These are phyloP conservation scores for Podarcis raffonei DNA, from an alignment of 2,113 vertebrate genomes.

Conservation along the genomic window DNA sequence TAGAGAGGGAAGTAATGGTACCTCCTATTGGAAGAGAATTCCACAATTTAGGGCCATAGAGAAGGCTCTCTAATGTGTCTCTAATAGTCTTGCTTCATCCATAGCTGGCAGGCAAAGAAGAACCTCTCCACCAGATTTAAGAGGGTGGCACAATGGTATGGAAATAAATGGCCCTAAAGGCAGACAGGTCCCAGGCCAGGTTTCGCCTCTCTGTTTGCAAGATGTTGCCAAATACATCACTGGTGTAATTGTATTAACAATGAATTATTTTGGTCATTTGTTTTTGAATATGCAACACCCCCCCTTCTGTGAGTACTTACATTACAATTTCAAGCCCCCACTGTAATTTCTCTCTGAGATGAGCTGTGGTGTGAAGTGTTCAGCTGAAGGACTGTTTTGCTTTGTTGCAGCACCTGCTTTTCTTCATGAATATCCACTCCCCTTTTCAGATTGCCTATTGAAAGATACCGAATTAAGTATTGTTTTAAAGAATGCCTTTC, in stretches of 20 bases:
- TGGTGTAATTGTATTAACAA: conserved; percentile 45
- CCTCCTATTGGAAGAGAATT: not conserved
- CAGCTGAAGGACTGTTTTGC: conserved; percentile 67
- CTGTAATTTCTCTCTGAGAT: conserved; percentile 65
- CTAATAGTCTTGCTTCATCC: too few species aligned
- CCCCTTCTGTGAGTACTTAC: too few species aligned
- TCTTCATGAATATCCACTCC: conserved; percentile 68
- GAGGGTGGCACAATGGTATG: too few species aligned
- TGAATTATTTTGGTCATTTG: conserved; percentile 54
- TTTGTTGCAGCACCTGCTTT: conserved; percentile 62
- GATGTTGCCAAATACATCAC: conserved; percentile 65
- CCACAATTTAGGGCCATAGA: not conserved
- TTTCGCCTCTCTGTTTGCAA: not conserved
- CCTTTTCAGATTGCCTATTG: conserved; percentile 65
- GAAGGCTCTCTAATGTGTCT: too few species aligned
- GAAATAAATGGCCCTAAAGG: too few species aligned
- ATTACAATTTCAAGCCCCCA: too few species aligned
- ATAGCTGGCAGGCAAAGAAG: too few species aligned
- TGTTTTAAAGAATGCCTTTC: conserved; percentile 60
- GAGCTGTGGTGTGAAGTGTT: conserved; percentile 74
- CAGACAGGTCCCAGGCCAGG: too few species aligned
- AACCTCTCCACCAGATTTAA: too few species aligned
- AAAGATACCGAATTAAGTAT: conserved; percentile 71
- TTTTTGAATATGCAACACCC: conserved; percentile 47
- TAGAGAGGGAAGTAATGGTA: too few species aligned